Evolutionary conservation across 2,113 vertebrate species (phyloP).

Genomic region (Pogona vitticeps): DNA sequence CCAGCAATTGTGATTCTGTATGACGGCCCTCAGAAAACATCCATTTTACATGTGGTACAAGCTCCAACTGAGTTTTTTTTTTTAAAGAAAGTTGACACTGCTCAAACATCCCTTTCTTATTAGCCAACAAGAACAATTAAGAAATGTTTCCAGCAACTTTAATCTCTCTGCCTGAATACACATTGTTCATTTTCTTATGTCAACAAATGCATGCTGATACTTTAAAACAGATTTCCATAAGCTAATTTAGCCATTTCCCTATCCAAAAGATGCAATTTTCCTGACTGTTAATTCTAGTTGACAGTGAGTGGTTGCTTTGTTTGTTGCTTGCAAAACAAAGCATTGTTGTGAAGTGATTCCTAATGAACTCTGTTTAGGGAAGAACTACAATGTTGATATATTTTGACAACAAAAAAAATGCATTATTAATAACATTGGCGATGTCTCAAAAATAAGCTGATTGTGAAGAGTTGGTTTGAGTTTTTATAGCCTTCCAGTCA

Average conservation of each 20-base stretch:
- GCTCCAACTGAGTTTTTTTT: neutral
- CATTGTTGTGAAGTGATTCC: constrained; percentile 73
- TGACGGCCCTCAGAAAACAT: constrained; percentile 23
- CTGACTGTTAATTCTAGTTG: constrained; percentile 69
- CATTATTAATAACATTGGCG: constrained; percentile 79
- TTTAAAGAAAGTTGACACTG: constrained; percentile 33
- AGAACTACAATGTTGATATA: constrained; percentile 71
- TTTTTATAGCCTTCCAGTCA: constrained; percentile 42
- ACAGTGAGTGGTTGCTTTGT: constrained; percentile 72
- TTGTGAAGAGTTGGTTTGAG: constrained; percentile 64
- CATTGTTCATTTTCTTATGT: constrained; percentile 63
- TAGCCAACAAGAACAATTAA: constrained; percentile 69
- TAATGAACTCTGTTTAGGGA: constrained; percentile 72
- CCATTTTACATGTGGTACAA: constrained; percentile 46
- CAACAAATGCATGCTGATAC: constrained; percentile 59
- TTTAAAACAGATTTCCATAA: constrained; percentile 67
- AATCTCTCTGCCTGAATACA: constrained; percentile 61
- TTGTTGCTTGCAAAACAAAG: constrained; percentile 75
- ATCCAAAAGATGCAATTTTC: constrained; percentile 61
- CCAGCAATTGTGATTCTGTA: constrained; percentile 47
- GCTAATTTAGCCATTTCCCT: constrained; percentile 66
- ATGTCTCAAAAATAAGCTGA: constrained; percentile 69
- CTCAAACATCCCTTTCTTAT: constrained; percentile 63
- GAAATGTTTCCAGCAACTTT: constrained; percentile 68
- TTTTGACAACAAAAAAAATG: constrained; percentile 77